Conservation (phyloP, 2,888 invertebrate genomes). For the Limenitis camilla region DNA sequence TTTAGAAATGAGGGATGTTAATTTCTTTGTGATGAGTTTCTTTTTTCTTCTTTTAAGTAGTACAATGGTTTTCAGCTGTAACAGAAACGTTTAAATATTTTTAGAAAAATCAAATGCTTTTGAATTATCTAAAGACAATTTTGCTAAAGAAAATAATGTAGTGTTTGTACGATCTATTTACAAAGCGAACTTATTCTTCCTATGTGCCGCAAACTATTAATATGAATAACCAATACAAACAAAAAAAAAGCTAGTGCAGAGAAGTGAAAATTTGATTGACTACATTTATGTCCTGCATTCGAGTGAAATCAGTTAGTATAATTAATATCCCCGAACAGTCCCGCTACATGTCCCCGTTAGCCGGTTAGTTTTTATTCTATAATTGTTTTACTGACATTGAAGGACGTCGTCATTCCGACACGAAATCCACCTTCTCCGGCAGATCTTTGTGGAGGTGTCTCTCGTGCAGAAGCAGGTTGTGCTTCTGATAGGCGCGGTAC, state of each 20-base stretch:
- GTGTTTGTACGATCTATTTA: too few species aligned
- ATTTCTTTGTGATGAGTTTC: constrained; percentile 3
- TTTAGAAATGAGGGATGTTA: background rate
- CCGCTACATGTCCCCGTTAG: constrained; percentile 10
- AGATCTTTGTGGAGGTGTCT: constrained; percentile 71
- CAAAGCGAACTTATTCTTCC: too few species aligned
- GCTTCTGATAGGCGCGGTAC: constrained; percentile 79
- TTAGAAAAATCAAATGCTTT: background rate
- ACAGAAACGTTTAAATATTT: constrained; percentile 10
- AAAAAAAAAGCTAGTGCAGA: too few species aligned
- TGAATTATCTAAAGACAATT: too few species aligned
- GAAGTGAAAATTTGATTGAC: too few species aligned
- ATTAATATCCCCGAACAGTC: constrained; percentile 6
- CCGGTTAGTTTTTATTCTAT: constrained; percentile 22
- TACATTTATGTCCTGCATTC: background rate
- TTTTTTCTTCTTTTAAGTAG: constrained; percentile 9
- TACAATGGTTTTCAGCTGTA: constrained; percentile 15
- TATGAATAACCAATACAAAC: too few species aligned
- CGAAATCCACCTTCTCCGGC: constrained; percentile 72
- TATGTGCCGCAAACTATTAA: too few species aligned
- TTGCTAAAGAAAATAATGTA: too few species aligned
- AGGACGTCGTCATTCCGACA: constrained; percentile 57
- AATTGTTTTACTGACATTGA: constrained; percentile 55
- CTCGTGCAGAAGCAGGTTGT: constrained; percentile 73
- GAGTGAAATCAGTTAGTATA: constrained; percentile 9